These are phyloP conservation scores for Heteromyza rotundicornis DNA, from an alignment of 2,888 invertebrate genomes.

Conservation along the genomic window DNA sequence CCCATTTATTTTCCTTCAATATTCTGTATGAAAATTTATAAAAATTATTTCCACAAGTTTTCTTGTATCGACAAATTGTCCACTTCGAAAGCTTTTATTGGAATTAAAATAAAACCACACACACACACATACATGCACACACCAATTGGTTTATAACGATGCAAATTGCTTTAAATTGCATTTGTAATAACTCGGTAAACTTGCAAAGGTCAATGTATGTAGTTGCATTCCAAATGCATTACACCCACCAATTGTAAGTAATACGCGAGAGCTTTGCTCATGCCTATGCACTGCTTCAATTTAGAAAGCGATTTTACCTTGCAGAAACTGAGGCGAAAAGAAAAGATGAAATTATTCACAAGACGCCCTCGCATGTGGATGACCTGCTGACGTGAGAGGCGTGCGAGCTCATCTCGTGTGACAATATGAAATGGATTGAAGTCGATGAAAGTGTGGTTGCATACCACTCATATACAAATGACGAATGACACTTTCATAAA, in stretches of 20 bases:
- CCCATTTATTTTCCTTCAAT: too few species aligned
- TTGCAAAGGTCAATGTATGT: slow-evolving; percentile 28
- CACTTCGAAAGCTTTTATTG: neutral
- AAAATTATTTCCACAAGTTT: too few species aligned
- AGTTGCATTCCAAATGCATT: too few species aligned
- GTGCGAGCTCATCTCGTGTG: slow-evolving; percentile 5
- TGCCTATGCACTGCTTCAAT: neutral
- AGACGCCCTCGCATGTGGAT: slow-evolving; percentile 1
- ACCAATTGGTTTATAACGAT: neutral
- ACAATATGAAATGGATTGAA: slow-evolving; percentile 4
- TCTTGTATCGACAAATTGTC: too few species aligned
- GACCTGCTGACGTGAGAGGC: neutral
- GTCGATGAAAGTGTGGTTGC: too few species aligned
- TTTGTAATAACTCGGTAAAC: neutral
- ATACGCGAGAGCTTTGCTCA: neutral
- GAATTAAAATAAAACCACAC: too few species aligned
- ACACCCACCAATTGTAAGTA: neutral
- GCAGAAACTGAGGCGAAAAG: slow-evolving; percentile 8
- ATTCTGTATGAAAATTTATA: too few species aligned
- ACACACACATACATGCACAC: too few species aligned
- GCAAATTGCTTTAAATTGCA: too few species aligned
- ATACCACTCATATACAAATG: too few species aligned
- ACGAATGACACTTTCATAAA: too few species aligned
- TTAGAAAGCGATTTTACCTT: slow-evolving; percentile 1
- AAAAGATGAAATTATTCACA: neutral